phyloP scores from a whole-genome alignment of 2,797 vertebrate species.

The Anguilla obscura region DNA sequence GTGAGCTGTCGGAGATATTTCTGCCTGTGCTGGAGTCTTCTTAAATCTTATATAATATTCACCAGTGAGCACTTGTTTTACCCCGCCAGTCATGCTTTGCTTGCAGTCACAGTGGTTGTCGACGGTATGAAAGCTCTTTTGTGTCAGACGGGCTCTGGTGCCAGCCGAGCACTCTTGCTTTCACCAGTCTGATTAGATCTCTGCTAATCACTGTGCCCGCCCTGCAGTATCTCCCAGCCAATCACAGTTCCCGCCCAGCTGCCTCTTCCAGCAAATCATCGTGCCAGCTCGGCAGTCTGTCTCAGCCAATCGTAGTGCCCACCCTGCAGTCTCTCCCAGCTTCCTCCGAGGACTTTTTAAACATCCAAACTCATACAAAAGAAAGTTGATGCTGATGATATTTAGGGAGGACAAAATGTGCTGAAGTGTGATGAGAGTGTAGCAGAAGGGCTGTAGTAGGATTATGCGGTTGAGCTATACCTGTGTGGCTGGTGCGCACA shows the following conservation, averaged over 20 bases:
- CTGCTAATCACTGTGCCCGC: neutral
- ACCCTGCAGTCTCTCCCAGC: neutral
- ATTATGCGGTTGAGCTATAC: neutral
- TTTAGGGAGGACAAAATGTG: neutral
- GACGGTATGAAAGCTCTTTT: constrained; percentile 2
- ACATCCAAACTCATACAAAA: neutral
- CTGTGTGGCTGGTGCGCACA: neutral
- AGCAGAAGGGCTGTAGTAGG: neutral
- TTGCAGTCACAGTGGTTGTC: neutral
- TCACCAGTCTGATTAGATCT: constrained; percentile 8
- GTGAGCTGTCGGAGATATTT: too few species aligned
- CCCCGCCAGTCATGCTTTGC: neutral
- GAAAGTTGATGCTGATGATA: neutral
- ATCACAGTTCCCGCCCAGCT: neutral
- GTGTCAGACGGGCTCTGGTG: neutral
- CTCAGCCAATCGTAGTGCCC: neutral
- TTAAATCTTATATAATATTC: constrained; percentile 21
- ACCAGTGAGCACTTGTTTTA: neutral
- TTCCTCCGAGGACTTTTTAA: neutral
- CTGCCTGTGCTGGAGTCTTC: neutral
- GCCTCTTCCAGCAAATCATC: neutral
- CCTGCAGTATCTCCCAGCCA: neutral
- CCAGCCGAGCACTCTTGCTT: neutral
- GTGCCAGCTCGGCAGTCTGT: neutral
- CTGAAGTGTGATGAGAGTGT: neutral